These are phyloP conservation scores for Barypeithes pellucidus DNA, from an alignment of 2,888 invertebrate genomes.

Conservation along the genomic window DNA sequence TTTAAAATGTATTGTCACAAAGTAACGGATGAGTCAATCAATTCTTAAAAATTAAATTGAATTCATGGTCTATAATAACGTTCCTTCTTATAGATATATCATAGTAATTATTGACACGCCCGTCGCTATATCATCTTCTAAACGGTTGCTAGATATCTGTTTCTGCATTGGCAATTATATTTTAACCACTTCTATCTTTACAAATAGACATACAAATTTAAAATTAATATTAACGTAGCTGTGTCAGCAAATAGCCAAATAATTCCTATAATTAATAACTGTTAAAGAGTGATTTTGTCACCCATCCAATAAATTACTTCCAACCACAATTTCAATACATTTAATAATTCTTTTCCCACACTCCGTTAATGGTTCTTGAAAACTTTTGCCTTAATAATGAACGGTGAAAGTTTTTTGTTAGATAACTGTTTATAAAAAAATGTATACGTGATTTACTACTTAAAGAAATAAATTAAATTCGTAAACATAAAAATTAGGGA, in stretches of 20 bases:
- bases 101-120: too few species aligned
- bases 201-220: not conserved
- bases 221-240: not conserved
- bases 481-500: slow-evolving; percentile 1
- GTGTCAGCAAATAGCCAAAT: not conserved
- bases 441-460: slow-evolving; percentile 26
- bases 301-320: slow-evolving; percentile 14
- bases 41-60: too few species aligned
- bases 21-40: too few species aligned
- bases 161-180: too few species aligned
- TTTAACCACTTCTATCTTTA: not conserved
- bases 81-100: too few species aligned
- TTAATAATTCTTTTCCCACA: slow-evolving; percentile 27
- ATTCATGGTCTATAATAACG: too few species aligned
- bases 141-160: too few species aligned
- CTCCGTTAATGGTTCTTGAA: slow-evolving; percentile 6
- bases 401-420: slow-evolving; percentile 27
- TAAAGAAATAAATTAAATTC: slow-evolving; percentile 22
- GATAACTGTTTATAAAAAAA: slow-evolving; percentile 20
- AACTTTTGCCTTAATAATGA: slow-evolving; percentile 13
- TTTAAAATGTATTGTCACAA: too few species aligned
- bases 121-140: too few species aligned
- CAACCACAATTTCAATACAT: slow-evolving; percentile 17
- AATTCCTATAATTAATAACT: not conserved
- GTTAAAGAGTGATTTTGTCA: slow-evolving; percentile 8